Conservation (phyloP, 2,113 vertebrate genomes). For the Chaenocephalus aceratus region DNA sequence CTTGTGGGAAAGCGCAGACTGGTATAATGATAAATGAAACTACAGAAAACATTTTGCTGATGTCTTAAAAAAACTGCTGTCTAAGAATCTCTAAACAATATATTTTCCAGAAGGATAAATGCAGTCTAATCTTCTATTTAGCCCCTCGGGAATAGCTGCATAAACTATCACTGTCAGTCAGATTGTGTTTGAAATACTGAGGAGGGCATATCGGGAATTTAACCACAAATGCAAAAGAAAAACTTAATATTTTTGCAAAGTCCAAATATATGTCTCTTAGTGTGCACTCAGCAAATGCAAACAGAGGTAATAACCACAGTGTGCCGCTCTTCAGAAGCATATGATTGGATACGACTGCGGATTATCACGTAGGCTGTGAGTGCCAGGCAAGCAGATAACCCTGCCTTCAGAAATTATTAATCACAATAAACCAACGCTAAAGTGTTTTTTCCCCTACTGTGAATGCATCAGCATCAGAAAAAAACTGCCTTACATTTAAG, state of each 20-base stretch:
- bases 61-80: constrained; percentile 52
- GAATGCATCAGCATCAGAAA: constrained; percentile 31
- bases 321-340: constrained; percentile 36
- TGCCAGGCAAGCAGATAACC: constrained; percentile 42
- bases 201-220: constrained; percentile 20
- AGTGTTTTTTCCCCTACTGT: constrained; percentile 26
- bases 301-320: constrained; percentile 48
- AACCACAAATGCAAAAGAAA: constrained; percentile 43
- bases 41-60: constrained; percentile 56
- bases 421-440: constrained; percentile 56
- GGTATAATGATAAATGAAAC: constrained; percentile 74
- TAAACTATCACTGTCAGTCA: constrained; percentile 59
- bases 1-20: constrained; percentile 48
- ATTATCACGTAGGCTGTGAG: constrained; percentile 54
- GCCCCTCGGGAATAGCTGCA: constrained; percentile 48
- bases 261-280: constrained; percentile 36
- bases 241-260: constrained; percentile 22
- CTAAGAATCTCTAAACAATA: constrained; percentile 52
- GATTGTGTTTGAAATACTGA: constrained; percentile 49
- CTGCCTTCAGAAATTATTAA: constrained; percentile 65
- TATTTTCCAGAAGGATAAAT: constrained; percentile 62
- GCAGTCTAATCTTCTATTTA: constrained; percentile 54
- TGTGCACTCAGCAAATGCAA: constrained; percentile 50
- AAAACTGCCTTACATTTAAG: neutral
- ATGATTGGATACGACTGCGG: constrained; percentile 67